Base-by-base conservation (phyloP, 2,113 vertebrate species). In the Oostethus manadensis region DNA sequence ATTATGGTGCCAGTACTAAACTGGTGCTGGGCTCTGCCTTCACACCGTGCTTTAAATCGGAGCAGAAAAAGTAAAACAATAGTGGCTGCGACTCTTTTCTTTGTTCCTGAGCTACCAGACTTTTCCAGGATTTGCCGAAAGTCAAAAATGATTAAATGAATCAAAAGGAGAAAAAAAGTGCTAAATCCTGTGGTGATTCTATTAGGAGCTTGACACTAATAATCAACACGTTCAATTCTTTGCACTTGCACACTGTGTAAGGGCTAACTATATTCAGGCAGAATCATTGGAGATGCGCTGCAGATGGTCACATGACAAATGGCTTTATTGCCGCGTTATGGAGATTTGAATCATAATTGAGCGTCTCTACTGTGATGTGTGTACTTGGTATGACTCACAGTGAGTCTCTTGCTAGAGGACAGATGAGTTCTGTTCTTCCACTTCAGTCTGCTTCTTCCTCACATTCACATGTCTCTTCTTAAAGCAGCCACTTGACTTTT, bases 301-400 rank as follows among this genome's bases (percentile, higher is more conserved):
- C 83, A 79, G 76, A 83, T 80, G 84, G 82, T 86, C 84, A 87
- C 86, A 78, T 86, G 86, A 81, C 82, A 74, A 81, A 80, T 74
- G 70, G 66, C 77, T 86, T 84, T 84, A 84, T 84, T 84, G 77
- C 80, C 75, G 74, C 76, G 72, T 82, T 84, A 84, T 86, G 84
- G 74, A 84, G 82, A 88, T 84, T 83, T 83, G 82, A 85, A 82
- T 86, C 79, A 83, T 85, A 86, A 87, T 81, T 80, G 85, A 86
- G 81, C 78, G 76, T 84, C 79, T 87, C 77, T 61, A 76, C 76
- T 77, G 73, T 70, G 74, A 81, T 80, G 80, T 72, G 77, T 69
- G 75, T 78, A 73, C 70, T 81, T 67, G 73, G 55, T 81, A 63
- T 84, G 82, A 86, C 70, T 86, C 82, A 88, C 58, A 67, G 70